Evolutionary conservation across 2,113 vertebrate genomes (phyloP).

Genomic region (Epinephelus fuscoguttatus): DNA sequence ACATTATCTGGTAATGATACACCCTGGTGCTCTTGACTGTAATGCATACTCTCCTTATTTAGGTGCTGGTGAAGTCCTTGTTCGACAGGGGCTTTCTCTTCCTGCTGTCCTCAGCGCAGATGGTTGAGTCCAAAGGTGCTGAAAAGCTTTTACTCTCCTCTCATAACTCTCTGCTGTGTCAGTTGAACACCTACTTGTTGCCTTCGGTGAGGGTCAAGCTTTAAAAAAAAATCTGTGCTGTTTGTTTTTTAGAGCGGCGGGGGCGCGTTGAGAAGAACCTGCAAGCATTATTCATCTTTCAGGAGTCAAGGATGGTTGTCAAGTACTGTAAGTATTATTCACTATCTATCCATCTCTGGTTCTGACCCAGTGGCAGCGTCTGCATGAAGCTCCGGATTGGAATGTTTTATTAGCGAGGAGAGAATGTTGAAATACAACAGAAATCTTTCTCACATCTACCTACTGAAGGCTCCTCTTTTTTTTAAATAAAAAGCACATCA

Average conservation of each 20-base stretch:
- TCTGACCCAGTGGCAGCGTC: neutral
- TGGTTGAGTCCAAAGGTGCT: conserved; percentile 91
- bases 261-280: conserved; percentile 85
- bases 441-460: neutral
- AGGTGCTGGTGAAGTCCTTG: conserved; percentile 96
- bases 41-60: conserved; percentile 32
- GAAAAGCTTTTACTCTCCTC: conserved; percentile 22
- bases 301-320: conserved; percentile 86
- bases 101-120: conserved; percentile 92
- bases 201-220: conserved; percentile 29
- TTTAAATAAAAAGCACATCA: neutral
- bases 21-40: conserved; percentile 30
- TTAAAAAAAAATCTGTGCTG: conserved; percentile 26
- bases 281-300: conserved; percentile 94
- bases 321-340: conserved; percentile 82
- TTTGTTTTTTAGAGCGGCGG: conserved; percentile 86
- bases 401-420: neutral
- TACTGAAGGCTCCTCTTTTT: neutral
- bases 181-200: conserved; percentile 56
- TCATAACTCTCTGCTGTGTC: conserved; percentile 32
- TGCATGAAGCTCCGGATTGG: neutral
- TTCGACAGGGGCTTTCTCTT: conserved; percentile 93
- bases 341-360: neutral
- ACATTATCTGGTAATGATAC: neutral
- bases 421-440: neutral